Conservation (phyloP, 1,140 invertebrate species). For the Ephestia elutella region DNA sequence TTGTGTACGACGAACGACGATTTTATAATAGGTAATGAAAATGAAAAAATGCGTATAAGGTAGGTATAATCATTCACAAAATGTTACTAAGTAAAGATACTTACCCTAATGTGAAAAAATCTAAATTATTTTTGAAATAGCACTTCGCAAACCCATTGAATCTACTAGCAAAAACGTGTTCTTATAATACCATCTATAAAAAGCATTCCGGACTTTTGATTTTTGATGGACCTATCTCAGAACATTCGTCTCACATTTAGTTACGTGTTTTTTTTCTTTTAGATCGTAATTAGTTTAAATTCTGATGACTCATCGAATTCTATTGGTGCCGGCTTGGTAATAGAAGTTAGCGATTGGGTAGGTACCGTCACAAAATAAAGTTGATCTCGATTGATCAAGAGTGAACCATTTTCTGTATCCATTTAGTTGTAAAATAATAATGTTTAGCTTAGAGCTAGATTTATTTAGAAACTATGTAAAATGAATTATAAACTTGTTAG, state of each 20-base stretch:
- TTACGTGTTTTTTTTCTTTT: constrained; percentile 46
- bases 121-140: too few species aligned
- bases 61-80: too few species aligned
- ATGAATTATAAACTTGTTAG: too few species aligned
- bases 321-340: constrained; percentile 50
- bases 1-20: background rate
- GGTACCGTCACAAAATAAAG: constrained; percentile 37
- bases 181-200: constrained; percentile 27
- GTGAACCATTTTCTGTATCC: too few species aligned
- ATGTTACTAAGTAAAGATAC: too few species aligned
- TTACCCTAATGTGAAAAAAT: too few species aligned
- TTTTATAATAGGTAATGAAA: too few species aligned
- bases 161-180: background rate
- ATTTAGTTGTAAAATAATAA: too few species aligned
- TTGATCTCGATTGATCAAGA: background rate
- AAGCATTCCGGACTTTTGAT: constrained; percentile 39
- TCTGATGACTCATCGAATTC: constrained; percentile 65
- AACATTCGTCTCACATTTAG: constrained; percentile 55
- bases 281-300: constrained; percentile 66
- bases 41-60: too few species aligned
- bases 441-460: too few species aligned
- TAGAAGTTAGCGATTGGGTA: constrained; percentile 35
- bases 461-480: too few species aligned
- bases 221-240: constrained; percentile 44
- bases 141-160: background rate